Base-by-base conservation (phyloP, 1,140 invertebrate species). In the Papilio polyxenes region DNA sequence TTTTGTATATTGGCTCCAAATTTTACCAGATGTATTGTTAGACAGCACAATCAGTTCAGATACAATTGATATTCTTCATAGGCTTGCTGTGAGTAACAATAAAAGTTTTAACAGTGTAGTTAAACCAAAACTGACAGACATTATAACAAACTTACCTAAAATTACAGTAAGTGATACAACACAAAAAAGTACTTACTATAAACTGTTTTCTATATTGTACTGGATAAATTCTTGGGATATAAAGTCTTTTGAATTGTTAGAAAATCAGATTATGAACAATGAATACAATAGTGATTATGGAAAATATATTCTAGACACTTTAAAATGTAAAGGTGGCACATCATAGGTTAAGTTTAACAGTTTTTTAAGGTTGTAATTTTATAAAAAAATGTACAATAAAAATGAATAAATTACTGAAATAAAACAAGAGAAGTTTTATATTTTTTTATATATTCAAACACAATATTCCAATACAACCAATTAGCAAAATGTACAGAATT, bases 11-110 rank as follows among this genome's bases (percentile, higher is more conserved):
- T 95, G 95, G 95, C 83, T 95, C 2, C 89, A 88, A 77, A 89
- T 92, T 75, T 85, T 95, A 65, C 93, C 95, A 4, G 89, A 95
- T 82, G 94, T 95, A 75, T 90, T 95, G 56, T 88, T 94, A 48
- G 84, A 91, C 74, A 82, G 90, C 51, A 85, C 88, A 65, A 83
- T 95, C 76, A 90, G 90, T 76, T 75, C 84, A 10, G 88, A 94
- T 86, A 92, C 92, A 37, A 87, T 95, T 69, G 84, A 95, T 84
- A 94, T 94, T 15, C 86, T 95, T 76, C 90, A 93, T 37, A 89
- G 89, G 82, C 95, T 95, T 91, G 92, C 93, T 40, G 89, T 92
- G 56, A 89, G 89, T 51, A 93, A 92, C 81, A 94, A 94, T 81
- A 84, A 88, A 81, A 82, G 88, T 20, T 93, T 95, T 82, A 94